These are phyloP conservation scores for Epinotia brunnichana DNA, from an alignment of 2,888 invertebrate species.

Conservation along the genomic window DNA sequence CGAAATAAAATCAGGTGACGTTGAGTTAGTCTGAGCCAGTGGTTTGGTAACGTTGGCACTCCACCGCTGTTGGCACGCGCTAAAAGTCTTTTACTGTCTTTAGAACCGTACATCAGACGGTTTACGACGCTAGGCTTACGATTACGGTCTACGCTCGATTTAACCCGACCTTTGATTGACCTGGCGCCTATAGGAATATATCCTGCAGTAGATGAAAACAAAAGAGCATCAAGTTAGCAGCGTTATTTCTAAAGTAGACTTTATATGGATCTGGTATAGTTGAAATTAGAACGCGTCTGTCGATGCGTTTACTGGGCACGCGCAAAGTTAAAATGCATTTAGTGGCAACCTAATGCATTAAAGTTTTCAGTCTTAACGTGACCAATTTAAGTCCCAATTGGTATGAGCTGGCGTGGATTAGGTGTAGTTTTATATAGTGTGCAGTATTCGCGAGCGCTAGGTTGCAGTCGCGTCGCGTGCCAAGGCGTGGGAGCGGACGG, in stretches of 20 bases:
- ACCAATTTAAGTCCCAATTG: background rate
- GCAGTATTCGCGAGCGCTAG: conserved; percentile 5
- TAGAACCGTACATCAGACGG: conserved; percentile 26
- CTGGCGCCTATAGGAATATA: conserved; percentile 14
- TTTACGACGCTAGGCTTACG: conserved; percentile 21
- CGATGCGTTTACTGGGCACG: background rate
- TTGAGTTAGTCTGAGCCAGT: conserved; percentile 15
- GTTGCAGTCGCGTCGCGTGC: conserved; percentile 61
- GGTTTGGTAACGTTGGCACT: conserved; percentile 33
- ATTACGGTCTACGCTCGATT: conserved; percentile 14
- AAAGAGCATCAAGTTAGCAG: background rate
- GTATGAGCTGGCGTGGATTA: background rate
- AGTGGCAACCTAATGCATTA: background rate
- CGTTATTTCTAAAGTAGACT: background rate
- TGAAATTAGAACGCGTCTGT: background rate
- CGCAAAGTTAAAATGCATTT: background rate
- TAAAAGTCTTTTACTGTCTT: conserved; percentile 19
- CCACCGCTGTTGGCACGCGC: conserved; percentile 25
- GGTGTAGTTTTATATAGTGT: background rate
- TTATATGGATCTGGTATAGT: background rate
- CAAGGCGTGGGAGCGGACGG: conserved; percentile 75
- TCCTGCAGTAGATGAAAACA: background rate
- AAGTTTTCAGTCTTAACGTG: background rate
- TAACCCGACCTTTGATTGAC: conserved; percentile 28
- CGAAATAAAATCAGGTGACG: conserved; percentile 40